These are phyloP conservation scores for Hystrix brachyura DNA, from an alignment of 2,113 vertebrate species.

Conservation along the genomic window DNA sequence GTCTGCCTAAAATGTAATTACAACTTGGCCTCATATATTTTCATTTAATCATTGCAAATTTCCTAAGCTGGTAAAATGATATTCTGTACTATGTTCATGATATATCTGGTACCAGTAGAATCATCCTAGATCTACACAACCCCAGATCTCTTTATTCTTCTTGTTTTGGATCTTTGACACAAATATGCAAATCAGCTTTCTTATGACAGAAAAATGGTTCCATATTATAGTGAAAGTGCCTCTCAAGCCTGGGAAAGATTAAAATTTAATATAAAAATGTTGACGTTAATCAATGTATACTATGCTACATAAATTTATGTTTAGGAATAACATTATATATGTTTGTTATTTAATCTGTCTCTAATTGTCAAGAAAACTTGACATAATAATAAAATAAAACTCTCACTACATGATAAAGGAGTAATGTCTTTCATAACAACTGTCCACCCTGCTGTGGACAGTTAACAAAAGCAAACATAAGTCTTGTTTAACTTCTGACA, in stretches of 20 bases:
- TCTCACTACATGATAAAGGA: background rate
- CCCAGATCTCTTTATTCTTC: background rate
- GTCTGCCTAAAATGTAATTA: background rate
- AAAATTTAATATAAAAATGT: slow-evolving; percentile 8
- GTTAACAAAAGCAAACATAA: slow-evolving; percentile 14
- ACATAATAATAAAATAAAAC: slow-evolving; percentile 56
- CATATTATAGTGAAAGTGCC: background rate
- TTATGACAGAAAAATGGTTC: background rate
- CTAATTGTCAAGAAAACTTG: slow-evolving; percentile 39
- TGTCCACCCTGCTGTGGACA: background rate
- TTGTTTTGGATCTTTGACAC: background rate
- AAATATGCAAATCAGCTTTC: background rate
- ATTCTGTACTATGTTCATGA: background rate
- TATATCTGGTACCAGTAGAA: background rate
- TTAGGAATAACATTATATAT: background rate
- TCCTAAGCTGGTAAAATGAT: background rate
- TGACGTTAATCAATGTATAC: slow-evolving; percentile 1
- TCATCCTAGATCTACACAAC: background rate
- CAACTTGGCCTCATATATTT: background rate
- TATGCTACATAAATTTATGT: background rate
- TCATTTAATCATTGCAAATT: background rate
- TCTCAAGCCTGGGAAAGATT: background rate
- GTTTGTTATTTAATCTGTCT: slow-evolving; percentile 26
- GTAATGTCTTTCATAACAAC: slow-evolving; percentile 46
- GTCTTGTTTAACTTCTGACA: slow-evolving; percentile 42